Evolutionary conservation across 2,113 vertebrate genomes (phyloP).

Genomic region (Protobothrops flavoviridis): DNA sequence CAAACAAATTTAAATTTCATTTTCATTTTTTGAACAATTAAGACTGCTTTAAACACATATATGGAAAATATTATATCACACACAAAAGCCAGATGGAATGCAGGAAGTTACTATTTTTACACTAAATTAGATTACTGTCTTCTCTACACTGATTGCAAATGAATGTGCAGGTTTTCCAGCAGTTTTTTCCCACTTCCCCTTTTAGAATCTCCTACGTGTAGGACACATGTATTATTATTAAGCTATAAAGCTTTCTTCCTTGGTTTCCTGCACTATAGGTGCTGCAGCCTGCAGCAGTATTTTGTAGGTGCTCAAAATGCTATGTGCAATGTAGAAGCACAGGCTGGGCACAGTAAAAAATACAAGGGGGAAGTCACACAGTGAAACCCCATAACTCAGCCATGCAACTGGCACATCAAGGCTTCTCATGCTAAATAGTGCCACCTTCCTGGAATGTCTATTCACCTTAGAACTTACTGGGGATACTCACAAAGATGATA

Average conservation of each 20-base stretch:
- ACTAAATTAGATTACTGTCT: not conserved
- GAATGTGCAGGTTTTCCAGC: not conserved
- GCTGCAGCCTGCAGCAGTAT: not conserved
- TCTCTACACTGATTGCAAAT: not conserved
- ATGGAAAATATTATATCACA: not conserved
- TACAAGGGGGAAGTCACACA: not conserved
- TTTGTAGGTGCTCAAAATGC: not conserved
- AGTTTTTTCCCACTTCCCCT: not conserved
- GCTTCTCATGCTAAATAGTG: not conserved
- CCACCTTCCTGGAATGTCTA: not conserved
- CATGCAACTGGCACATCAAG: not conserved
- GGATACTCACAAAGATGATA: not conserved
- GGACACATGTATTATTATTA: not conserved
- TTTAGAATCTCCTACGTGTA: not conserved
- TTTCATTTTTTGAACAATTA: not conserved
- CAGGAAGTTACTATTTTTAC: not conserved
- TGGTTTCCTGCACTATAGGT: not conserved
- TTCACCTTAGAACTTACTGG: not conserved
- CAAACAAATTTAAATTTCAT: not conserved
- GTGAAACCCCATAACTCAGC: not conserved
- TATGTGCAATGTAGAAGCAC: not conserved
- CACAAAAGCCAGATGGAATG: not conserved
- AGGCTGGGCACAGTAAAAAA: not conserved
- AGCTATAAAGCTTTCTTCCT: not conserved
- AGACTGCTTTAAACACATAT: not conserved